These are phyloP conservation scores for Sepioteuthis lessoniana DNA, from an alignment of 2,888 invertebrate genomes.

Conservation along the genomic window DNA sequence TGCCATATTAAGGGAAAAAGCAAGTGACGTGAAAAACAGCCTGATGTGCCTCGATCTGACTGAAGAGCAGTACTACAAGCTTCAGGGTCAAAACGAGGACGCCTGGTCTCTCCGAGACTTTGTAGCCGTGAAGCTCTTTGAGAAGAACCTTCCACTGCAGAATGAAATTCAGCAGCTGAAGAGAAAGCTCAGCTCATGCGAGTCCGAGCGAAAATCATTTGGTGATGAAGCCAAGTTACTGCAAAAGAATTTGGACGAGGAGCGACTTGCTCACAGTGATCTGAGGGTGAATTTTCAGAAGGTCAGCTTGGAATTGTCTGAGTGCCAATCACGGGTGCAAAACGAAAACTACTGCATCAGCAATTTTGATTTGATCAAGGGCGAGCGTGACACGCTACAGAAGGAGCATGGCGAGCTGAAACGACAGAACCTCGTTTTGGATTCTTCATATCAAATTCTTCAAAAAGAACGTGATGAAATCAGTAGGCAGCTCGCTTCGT, in stretches of 20 bases:
- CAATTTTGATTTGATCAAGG: constrained; percentile 73
- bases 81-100: constrained; percentile 66
- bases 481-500: constrained; percentile 67
- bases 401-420: constrained; percentile 67
- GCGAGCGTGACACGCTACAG: constrained; percentile 72
- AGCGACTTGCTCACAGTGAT: constrained; percentile 67
- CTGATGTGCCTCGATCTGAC: constrained; percentile 70
- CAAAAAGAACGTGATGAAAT: constrained; percentile 72
- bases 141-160: constrained; percentile 68
- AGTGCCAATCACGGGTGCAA: constrained; percentile 67
- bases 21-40: constrained; percentile 70
- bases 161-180: constrained; percentile 68
- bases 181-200: constrained; percentile 60
- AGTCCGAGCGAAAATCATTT: constrained; percentile 62
- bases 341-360: constrained; percentile 72
- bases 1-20: constrained; percentile 71
- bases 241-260: constrained; percentile 68
- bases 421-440: constrained; percentile 66
- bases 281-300: constrained; percentile 70
- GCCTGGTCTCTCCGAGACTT: constrained; percentile 72
- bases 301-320: constrained; percentile 65
- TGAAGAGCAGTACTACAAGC: constrained; percentile 71
- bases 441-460: constrained; percentile 65
- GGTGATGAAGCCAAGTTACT: constrained; percentile 62
- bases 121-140: constrained; percentile 73